Evolutionary conservation across 2,113 vertebrate genomes (phyloP).

Genomic region (Gallinago paraguaiae): DNA sequence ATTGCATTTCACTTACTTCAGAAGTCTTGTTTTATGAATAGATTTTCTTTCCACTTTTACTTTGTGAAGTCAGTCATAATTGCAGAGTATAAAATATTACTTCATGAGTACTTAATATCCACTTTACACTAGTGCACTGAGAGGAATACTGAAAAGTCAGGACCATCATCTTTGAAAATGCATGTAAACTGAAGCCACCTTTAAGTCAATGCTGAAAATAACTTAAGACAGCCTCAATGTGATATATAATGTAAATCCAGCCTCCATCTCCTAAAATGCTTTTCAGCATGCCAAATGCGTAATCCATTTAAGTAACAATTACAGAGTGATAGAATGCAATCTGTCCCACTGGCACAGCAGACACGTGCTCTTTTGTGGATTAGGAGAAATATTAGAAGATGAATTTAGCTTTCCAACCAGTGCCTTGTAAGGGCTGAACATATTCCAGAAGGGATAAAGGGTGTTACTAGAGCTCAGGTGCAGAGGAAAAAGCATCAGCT

Average conservation of each 20-base stretch:
- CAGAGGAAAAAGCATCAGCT: background rate
- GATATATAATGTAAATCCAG: conserved; percentile 41
- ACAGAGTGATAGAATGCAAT: conserved; percentile 74
- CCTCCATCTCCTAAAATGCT: conserved; percentile 64
- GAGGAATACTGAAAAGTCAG: background rate
- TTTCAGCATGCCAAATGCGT: conserved; percentile 60
- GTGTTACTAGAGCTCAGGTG: conserved; percentile 41
- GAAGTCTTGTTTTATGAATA: background rate
- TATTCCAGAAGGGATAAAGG: background rate
- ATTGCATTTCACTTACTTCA: background rate
- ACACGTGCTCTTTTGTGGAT: conserved; percentile 20
- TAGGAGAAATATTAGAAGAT: conserved; percentile 68
- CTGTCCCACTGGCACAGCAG: conserved; percentile 70
- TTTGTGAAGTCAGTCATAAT: background rate
- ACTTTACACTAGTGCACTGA: background rate
- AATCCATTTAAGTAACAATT: conserved; percentile 79
- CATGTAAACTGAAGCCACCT: background rate
- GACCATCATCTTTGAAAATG: background rate
- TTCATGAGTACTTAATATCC: background rate
- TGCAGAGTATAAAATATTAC: background rate
- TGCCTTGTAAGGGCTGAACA: background rate
- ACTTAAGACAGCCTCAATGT: conserved; percentile 5
- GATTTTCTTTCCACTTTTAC: background rate
- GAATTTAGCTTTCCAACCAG: conserved; percentile 48
- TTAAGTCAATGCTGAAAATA: conserved; percentile 36